Conservation (phyloP, 2,797 vertebrate species). For the Echiichthys vipera region DNA sequence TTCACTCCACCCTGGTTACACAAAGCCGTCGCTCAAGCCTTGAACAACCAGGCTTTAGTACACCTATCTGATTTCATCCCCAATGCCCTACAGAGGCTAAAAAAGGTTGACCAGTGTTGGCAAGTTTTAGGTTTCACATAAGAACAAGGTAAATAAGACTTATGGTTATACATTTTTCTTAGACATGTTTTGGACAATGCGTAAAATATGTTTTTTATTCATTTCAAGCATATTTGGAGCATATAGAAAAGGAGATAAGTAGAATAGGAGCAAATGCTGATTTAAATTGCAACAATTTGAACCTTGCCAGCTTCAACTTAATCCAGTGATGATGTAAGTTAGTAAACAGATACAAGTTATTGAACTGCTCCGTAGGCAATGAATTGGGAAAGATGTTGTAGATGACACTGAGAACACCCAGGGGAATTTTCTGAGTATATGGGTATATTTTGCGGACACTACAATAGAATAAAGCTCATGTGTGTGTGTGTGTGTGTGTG, state of each 20-base stretch:
- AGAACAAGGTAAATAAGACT: conserved; percentile 44
- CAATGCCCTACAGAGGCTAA: conserved; percentile 47
- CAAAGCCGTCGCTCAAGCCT: conserved; percentile 60
- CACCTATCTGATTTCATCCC: conserved; percentile 76
- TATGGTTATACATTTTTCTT: not conserved
- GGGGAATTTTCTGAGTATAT: no score
- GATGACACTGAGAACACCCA: no score
- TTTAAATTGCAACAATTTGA: conserved; percentile 1
- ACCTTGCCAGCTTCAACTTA: not conserved
- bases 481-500: no score
- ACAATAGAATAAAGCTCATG: no score
- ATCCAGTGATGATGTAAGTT: not conserved
- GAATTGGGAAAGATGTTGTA: no score
- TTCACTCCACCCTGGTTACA: conserved; percentile 56
- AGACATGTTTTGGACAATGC: not conserved
- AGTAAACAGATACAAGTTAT: no score
- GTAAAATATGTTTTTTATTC: not conserved
- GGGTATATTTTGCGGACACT: no score
- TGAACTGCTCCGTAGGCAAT: no score
- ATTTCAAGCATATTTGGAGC: not conserved
- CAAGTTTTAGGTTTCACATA: conserved; percentile 44
- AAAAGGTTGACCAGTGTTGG: conserved; percentile 66
- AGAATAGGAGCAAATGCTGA: not conserved
- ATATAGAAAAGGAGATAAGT: not conserved
- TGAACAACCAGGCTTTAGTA: conserved; percentile 76